Percentiles rank a stretch among this genome's conserved stretches.
Evolutionary conservation across 1,140 invertebrate species (phyloP).

Genomic region (Epicauta chinensis): DNA sequence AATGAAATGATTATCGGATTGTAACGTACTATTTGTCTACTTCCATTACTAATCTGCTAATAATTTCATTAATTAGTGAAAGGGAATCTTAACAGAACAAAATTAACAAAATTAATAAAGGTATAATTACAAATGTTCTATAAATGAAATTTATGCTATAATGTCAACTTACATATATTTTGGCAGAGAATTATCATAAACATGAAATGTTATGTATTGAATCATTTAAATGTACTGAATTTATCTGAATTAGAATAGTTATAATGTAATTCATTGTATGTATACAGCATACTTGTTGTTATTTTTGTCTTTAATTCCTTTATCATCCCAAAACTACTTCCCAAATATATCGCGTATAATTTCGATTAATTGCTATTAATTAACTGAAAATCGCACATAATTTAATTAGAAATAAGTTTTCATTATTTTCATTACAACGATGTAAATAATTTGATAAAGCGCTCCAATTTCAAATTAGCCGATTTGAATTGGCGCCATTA

Average conservation of each 20-base stretch:
- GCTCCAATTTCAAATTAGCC: too few species aligned
- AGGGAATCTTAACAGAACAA: conserved; percentile 15
- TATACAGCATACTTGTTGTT: conserved; percentile 37
- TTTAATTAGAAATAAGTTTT: too few species aligned
- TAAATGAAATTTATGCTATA: conserved; percentile 23
- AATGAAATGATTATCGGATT: conserved; percentile 1
- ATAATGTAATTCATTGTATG: conserved; percentile 36
- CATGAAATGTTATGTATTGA: conserved; percentile 26
- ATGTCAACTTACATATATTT: conserved; percentile 36
- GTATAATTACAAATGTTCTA: conserved; percentile 36
- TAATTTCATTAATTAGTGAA: conserved; percentile 1
- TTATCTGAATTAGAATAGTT: conserved; percentile 36
- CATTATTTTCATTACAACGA: too few species aligned
- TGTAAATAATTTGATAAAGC: too few species aligned
- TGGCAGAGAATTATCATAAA: conserved; percentile 31
- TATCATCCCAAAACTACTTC: conserved; percentile 10
- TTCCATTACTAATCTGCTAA: conserved; percentile 2
- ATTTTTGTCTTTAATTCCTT: conserved; percentile 28
- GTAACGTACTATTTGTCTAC: not conserved
- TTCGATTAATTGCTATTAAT: too few species aligned
- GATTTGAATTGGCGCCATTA: too few species aligned
- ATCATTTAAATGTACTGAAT: conserved; percentile 37
- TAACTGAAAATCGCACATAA: too few species aligned
- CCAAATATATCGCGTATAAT: too few species aligned
- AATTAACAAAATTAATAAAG: conserved; percentile 21